phyloP scores from a whole-genome alignment of 2,888 invertebrate genomes.

The Pandemis corylana region DNA sequence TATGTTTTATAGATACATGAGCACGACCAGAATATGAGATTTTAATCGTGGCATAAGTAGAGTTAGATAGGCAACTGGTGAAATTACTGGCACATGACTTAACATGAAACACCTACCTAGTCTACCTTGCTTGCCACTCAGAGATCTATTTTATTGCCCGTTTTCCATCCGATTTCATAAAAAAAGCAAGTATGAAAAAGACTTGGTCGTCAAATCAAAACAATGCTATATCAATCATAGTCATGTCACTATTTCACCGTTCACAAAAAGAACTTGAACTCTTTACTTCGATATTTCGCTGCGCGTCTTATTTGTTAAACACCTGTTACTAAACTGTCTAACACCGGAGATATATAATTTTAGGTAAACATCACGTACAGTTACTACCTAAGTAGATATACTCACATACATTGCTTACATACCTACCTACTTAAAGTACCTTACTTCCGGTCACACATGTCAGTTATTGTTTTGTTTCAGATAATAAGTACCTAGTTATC shows the following conservation, averaged over 20 bases:
- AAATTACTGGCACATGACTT: too few relatives aligned
- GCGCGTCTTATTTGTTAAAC: background rate
- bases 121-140: too few relatives aligned
- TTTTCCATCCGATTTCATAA: too few relatives aligned
- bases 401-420: background rate
- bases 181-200: too few relatives aligned
- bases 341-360: background rate
- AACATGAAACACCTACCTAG: too few relatives aligned
- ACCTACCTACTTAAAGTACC: background rate
- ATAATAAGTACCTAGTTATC: background rate
- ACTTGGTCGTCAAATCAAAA: too few relatives aligned
- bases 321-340: background rate
- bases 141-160: too few relatives aligned
- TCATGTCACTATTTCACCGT: background rate
- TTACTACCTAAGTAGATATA: background rate
- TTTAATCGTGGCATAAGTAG: too few relatives aligned
- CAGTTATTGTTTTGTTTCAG: slow-evolving; percentile 4
- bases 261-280: background rate
- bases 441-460: slow-evolving; percentile 9
- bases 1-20: too few relatives aligned
- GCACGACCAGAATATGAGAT: too few relatives aligned
- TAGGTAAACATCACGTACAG: slow-evolving; percentile 7
- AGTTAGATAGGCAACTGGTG: too few relatives aligned
- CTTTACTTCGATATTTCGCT: background rate
- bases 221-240: too few relatives aligned